Conservation (phyloP, 2,113 vertebrate genomes). For the Atherinomorus stipes region DNA sequence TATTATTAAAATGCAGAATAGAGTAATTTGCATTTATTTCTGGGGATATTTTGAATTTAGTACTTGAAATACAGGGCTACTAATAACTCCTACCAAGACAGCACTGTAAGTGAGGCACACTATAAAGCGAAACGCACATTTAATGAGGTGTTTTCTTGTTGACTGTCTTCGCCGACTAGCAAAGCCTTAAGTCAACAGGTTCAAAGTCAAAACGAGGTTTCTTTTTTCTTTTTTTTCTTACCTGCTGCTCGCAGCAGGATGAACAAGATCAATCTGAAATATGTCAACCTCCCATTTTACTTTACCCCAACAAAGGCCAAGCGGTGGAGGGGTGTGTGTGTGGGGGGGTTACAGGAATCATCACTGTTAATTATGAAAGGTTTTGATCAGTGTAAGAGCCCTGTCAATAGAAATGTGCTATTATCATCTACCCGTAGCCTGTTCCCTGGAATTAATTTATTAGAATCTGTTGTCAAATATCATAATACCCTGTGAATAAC, state of each 20-base stretch:
- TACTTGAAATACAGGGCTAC: background rate
- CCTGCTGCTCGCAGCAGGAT: conserved; percentile 63
- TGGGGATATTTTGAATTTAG: background rate
- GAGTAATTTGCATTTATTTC: background rate
- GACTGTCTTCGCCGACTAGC: conserved; percentile 37
- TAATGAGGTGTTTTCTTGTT: conserved; percentile 58
- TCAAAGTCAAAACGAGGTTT: conserved; percentile 68
- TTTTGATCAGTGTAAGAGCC: conserved; percentile 61
- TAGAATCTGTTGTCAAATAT: conserved; percentile 54
- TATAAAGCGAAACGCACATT: conserved; percentile 20
- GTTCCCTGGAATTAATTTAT: conserved; percentile 65
- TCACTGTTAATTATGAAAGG: conserved; percentile 77
- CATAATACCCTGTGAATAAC: conserved; percentile 52
- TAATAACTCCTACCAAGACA: background rate
- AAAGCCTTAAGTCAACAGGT: conserved; percentile 55
- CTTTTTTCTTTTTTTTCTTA: background rate
- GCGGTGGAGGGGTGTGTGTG: conserved; percentile 47
- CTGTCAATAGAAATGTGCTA: conserved; percentile 67
- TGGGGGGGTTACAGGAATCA: conserved; percentile 67
- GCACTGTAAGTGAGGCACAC: background rate
- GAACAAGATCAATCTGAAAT: conserved; percentile 76
- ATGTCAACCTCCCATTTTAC: conserved; percentile 75
- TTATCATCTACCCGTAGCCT: conserved; percentile 59
- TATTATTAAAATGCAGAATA: background rate
- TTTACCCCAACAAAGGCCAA: conserved; percentile 66